Base-by-base conservation (phyloP, 2,888 invertebrate species). In the Chloroclysta siterata region DNA sequence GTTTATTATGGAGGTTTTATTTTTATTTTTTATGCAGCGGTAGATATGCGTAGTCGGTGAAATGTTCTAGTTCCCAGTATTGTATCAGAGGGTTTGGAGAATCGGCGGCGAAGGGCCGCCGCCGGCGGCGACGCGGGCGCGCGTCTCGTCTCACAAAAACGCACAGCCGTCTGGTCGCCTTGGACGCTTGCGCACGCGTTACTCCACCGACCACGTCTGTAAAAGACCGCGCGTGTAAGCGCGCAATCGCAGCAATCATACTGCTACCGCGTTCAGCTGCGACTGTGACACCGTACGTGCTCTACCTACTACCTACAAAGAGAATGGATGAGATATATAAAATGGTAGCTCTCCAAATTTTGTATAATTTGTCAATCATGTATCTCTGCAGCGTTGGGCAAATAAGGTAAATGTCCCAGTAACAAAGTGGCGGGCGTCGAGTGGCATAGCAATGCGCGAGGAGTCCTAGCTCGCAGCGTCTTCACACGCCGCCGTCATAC, bases 71-170 rank as follows among this genome's bases (percentile, higher is more conserved):
- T 89, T 91, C 89, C 77, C 80, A 83, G 89, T 90, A 90, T 89
- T 79, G 84, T 77, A 77, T 81, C 81, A 79, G 80, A 74, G 74
- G 79, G 79, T 85, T 88, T 85, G 81, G 83, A 80, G 83, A 87
- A 84, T 81, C 75, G 82, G 75, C 83, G 81, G 74, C 82, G 79
- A 79, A 80, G 79, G 78, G 82, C 72, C 74, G 74, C 68, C 74
- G 67, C 71, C 36, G 36, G 3, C 36, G 36, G 66, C 74, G 75
- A 69, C 75, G 68, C 72, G 67, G 82, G 81, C 86, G 88, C 84
- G 84, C 86, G 87, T 80, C 90, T 84, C 84, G 87, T 85, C 88
- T 86, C 75, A 78, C 90, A 91, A 91, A 90, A 91, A 92, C 61
- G 75, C 72, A 80, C 72, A 81, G 77, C 80, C 75, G 90, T 85